Percentiles rank a stretch among this genome's conserved stretches.
Conservation (phyloP, 2,113 vertebrate species). For the Eonycteris spelaea region DNA sequence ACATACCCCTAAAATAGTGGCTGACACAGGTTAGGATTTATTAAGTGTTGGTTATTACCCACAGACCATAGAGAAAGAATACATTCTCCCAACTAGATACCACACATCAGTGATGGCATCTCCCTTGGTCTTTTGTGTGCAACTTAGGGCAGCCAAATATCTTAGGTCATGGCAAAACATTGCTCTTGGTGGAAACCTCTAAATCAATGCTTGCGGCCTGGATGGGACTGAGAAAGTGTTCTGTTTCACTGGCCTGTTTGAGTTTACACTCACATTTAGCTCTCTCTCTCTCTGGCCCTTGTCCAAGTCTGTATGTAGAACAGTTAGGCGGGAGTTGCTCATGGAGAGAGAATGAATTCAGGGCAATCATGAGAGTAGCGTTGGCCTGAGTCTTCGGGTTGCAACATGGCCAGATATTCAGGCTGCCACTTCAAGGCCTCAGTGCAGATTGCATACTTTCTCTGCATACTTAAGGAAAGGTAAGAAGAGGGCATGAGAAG, state of each 20-base stretch:
- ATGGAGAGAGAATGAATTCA: conserved; percentile 45
- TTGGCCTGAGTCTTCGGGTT: conserved; percentile 28
- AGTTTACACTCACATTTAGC: neutral
- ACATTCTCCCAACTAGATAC: neutral
- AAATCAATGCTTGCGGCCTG: conserved; percentile 31
- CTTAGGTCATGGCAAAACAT: conserved; percentile 23
- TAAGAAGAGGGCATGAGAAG: neutral
- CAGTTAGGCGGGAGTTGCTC: conserved; percentile 38
- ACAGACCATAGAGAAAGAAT: neutral
- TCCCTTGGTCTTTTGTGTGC: neutral
- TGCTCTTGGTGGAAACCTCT: conserved; percentile 22
- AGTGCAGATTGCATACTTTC: neutral
- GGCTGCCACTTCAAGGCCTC: neutral
- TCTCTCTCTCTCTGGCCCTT: conserved; percentile 63
- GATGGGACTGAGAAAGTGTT: neutral
- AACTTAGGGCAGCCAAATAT: neutral
- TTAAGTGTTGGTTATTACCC: neutral
- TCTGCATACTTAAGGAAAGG: neutral
- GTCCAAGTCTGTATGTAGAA: conserved; percentile 63
- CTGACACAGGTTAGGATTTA: neutral
- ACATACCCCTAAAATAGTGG: neutral
- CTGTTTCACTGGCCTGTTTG: conserved; percentile 49
- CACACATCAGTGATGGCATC: neutral
- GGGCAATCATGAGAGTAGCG: conserved; percentile 13
- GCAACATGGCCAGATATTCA: neutral